A percentile compares a stretch with the other conserved stretches of the same genome.
These are phyloP conservation scores for Centropus bengalensis DNA, from an alignment of 2,113 vertebrate genomes.

Conservation along the genomic window DNA sequence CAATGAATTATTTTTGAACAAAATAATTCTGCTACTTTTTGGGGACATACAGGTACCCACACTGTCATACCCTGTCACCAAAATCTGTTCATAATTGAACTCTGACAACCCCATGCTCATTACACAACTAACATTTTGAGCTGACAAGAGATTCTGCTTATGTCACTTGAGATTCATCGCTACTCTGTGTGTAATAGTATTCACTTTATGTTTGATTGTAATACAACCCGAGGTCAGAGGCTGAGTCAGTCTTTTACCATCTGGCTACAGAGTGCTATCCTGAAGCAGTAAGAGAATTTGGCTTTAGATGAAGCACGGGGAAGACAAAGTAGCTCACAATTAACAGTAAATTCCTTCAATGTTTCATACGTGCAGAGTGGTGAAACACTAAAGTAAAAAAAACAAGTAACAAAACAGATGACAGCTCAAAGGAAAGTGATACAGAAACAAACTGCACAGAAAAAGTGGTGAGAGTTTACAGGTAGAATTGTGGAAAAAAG, in stretches of 20 bases:
- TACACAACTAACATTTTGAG: neutral
- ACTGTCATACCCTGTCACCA: neutral
- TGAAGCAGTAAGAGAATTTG: neutral
- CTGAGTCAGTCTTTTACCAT: neutral
- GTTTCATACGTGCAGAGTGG: neutral
- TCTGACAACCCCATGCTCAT: neutral
- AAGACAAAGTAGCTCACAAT: neutral
- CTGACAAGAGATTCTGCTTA: neutral
- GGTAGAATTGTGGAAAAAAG: too few species aligned
- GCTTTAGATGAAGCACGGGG: neutral
- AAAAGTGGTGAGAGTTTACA: neutral
- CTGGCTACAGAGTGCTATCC: neutral
- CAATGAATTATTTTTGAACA: neutral
- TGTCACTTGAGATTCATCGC: neutral
- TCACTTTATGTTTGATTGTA: neutral
- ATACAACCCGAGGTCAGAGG: neutral
- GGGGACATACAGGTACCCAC: neutral
- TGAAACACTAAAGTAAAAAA: neutral
- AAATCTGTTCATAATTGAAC: neutral
- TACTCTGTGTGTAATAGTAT: neutral
- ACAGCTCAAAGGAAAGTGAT: neutral
- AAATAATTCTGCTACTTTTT: neutral
- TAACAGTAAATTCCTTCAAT: neutral
- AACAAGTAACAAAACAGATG: neutral
- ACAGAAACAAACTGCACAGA: neutral